Percentiles rank a stretch among this genome's conserved stretches.
Evolutionary conservation across 2,888 invertebrate species (phyloP).

Genomic region (Scaptomyza flava): DNA sequence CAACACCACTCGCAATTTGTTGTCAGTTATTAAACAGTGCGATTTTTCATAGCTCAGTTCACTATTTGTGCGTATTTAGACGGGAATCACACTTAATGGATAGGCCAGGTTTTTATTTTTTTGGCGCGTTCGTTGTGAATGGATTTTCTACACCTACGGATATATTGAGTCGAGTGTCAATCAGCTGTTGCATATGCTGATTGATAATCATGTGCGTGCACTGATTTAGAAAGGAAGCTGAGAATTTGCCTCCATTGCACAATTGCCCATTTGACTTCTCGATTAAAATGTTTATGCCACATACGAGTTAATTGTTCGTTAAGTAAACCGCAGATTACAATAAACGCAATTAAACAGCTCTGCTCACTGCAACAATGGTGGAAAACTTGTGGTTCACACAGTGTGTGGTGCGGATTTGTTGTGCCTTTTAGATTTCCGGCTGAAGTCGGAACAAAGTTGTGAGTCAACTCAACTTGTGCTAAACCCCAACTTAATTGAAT

Average conservation of each 20-base stretch:
- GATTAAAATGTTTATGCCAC: constrained; percentile 1
- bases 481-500: constrained; percentile 56
- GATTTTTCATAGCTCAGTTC: constrained; percentile 59
- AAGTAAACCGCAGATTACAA: constrained; percentile 53
- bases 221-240: constrained; percentile 71
- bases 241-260: constrained; percentile 25
- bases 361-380: constrained; percentile 36
- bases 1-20: constrained; percentile 57
- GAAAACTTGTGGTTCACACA: constrained; percentile 22
- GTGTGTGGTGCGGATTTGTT: constrained; percentile 9
- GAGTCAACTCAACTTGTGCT: constrained; percentile 44
- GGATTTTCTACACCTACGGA: constrained; percentile 72
- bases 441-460: constrained; percentile 17
- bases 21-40: constrained; percentile 73
- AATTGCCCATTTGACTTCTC: constrained; percentile 21
- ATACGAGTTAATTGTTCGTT: constrained; percentile 40
- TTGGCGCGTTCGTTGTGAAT: constrained; percentile 29
- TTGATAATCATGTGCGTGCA: constrained; percentile 73
- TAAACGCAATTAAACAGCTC: constrained; percentile 19
- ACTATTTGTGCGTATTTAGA: constrained; percentile 46
- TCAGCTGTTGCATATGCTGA: constrained; percentile 55
- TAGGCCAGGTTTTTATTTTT: constrained; percentile 17
- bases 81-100: constrained; percentile 17
- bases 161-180: constrained; percentile 60
- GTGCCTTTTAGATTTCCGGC: constrained; percentile 38